Evolutionary conservation across 2,888 invertebrate genomes (phyloP).

Genomic region (Sesia bembeciformis): DNA sequence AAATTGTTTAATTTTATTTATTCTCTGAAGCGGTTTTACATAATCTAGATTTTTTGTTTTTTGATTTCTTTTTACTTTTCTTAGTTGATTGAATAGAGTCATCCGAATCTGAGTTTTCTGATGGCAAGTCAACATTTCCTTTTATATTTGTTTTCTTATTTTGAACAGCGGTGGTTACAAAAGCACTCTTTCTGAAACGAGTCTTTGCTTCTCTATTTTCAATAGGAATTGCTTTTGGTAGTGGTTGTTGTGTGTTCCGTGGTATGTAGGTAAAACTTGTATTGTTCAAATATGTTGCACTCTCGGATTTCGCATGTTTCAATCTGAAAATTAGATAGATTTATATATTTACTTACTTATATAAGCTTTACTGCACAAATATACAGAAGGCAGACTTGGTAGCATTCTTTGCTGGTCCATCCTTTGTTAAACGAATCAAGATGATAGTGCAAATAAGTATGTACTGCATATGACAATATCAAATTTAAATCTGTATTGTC

Average conservation of each 20-base stretch:
- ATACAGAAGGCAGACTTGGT: too few species aligned
- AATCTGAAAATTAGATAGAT: constrained; percentile 36
- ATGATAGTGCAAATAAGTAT: too few species aligned
- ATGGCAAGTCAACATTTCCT: constrained; percentile 24
- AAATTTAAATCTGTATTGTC: too few species aligned
- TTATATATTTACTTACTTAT: too few species aligned
- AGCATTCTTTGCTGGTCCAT: too few species aligned
- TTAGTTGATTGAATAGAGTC: constrained; percentile 51
- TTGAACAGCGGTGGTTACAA: constrained; percentile 74
- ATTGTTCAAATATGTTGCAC: constrained; percentile 42
- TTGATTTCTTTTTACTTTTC: constrained; percentile 64
- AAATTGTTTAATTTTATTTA: constrained; percentile 8
- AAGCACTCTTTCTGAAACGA: constrained; percentile 75
- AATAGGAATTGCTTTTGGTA: constrained; percentile 27
- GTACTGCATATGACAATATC: too few species aligned
- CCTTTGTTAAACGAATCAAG: too few species aligned
- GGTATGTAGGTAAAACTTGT: constrained; percentile 64
- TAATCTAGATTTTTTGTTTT: constrained; percentile 39
- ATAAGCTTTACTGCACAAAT: too few species aligned
- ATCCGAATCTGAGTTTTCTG: constrained; percentile 61
- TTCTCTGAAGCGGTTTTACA: constrained; percentile 37
- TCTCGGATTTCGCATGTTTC: constrained; percentile 56
- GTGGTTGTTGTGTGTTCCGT: constrained; percentile 30
- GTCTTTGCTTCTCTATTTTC: constrained; percentile 44
- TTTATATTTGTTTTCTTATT: constrained; percentile 43